Evolutionary conservation across 2,888 invertebrate genomes (phyloP), one percentile per base, ranked within the genome.

Genomic region (Cecidostiba fungosa): DNA sequence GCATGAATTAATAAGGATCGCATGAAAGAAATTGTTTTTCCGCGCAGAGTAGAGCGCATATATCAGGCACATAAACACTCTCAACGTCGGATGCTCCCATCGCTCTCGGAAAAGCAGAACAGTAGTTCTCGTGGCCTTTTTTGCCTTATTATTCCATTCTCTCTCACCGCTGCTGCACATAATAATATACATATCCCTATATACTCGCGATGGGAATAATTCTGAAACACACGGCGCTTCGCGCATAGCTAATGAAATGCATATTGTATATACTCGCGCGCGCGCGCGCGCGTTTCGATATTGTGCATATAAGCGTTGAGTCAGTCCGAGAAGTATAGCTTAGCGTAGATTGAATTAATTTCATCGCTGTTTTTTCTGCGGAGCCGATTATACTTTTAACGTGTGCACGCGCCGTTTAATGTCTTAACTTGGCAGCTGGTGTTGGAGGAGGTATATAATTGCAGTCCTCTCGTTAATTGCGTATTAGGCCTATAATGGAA

Each of bases 101-200:
- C 29, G 62, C 62, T n/a, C 59, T 23, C 62, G 26, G 62, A 26
- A 66, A 26, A 66, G 66, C 66, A 26, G 29, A 66, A 4, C 66
- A 26, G 66, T 6, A 54, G 54, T 14, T n/a, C 23, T n/a, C 23
- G 26, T 3, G 66, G 29, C 66, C 66, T 26, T 66, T 66, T 66
- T 66, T 66, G 66, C 66, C 66, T 66, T 29, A 29, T 66, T 66
- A 66, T 66, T 59, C 54, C 54, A 62, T 62, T 62, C 62, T 62
- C 62, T 62, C 62, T 62, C 26, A n/a, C 3, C n/a, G n/a, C n/a
- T 19, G 59, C n/a, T 19, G 59, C 59, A n/a, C 54, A 54, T n/a
- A 54, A 66, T 14, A 66, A 14, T 66, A n/a, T 32, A 32, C 3
- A 32, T 32, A 32, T 32, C 1, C 3, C 1, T 32, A 32, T 32